A percentile compares a stretch with the other conserved stretches of the same genome.
These are phyloP conservation scores for Onychomys torridus DNA, from an alignment of 2,797 vertebrate genomes.

Conservation along the genomic window DNA sequence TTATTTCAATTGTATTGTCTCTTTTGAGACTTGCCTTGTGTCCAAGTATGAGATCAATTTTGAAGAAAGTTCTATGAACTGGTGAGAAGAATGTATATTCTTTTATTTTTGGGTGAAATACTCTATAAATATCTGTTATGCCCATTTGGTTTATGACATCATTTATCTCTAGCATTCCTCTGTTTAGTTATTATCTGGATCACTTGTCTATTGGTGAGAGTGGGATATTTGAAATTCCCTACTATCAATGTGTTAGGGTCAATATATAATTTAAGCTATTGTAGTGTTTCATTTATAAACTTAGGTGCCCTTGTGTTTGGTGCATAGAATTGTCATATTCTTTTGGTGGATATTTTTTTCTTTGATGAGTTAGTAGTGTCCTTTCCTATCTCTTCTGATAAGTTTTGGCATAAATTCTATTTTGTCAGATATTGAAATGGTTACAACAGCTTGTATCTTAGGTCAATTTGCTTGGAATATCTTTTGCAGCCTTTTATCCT, in stretches of 20 bases:
- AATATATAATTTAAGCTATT: neutral
- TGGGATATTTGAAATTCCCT: neutral
- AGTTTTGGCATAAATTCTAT: neutral
- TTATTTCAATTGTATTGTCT: neutral
- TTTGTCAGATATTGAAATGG: neutral
- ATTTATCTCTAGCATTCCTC: neutral
- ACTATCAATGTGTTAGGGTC: neutral
- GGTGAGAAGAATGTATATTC: neutral
- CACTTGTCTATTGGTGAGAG: neutral
- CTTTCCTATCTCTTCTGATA: neutral
- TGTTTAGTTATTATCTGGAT: neutral
- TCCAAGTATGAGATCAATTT: neutral
- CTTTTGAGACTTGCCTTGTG: neutral
- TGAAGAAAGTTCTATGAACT: neutral
- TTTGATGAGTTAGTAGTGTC: neutral
- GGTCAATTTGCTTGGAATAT: neutral
- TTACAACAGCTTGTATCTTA: neutral
- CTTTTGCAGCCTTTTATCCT: neutral
- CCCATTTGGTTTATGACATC: neutral
- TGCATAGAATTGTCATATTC: neutral
- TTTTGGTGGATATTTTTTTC: neutral
- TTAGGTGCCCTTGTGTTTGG: neutral
- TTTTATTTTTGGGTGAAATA: neutral
- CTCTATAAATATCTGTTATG: neutral
- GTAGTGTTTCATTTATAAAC: neutral